Conservation (phyloP, 2,113 vertebrate genomes). For the Pristiophorus japonicus region DNA sequence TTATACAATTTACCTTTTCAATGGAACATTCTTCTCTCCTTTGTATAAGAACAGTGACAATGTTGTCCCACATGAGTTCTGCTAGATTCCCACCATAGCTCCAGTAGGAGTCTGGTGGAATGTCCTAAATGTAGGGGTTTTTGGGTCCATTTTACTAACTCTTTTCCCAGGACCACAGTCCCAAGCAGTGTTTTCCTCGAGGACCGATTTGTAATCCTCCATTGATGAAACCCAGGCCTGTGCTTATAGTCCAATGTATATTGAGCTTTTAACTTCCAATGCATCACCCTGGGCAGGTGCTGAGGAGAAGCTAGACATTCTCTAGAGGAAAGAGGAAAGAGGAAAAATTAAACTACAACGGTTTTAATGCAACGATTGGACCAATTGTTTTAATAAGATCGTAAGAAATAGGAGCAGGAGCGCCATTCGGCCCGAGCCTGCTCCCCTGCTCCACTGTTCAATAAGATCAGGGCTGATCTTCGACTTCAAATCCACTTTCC, state of each 20-base stretch:
- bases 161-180: not conserved
- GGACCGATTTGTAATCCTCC: not conserved
- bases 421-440: too few species aligned
- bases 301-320: not conserved
- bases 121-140: not conserved
- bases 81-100: not conserved
- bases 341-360: not conserved
- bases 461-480: too few species aligned
- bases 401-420: too few species aligned
- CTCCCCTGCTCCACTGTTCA: too few species aligned
- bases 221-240: not conserved
- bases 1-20: not conserved
- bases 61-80: not conserved
- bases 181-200: too few species aligned
- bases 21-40: too few species aligned
- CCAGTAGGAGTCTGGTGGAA: not conserved
- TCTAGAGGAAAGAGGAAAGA: not conserved
- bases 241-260: not conserved
- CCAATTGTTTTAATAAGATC: not conserved
- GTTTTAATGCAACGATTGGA: not conserved
- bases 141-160: not conserved
- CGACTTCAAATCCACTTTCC: too few species aligned
- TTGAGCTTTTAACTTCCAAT: not conserved
- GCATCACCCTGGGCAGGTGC: not conserved
- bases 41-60: not conserved